Base-by-base conservation (phyloP, 2,113 vertebrate species). In the Macaca mulatta region DNA sequence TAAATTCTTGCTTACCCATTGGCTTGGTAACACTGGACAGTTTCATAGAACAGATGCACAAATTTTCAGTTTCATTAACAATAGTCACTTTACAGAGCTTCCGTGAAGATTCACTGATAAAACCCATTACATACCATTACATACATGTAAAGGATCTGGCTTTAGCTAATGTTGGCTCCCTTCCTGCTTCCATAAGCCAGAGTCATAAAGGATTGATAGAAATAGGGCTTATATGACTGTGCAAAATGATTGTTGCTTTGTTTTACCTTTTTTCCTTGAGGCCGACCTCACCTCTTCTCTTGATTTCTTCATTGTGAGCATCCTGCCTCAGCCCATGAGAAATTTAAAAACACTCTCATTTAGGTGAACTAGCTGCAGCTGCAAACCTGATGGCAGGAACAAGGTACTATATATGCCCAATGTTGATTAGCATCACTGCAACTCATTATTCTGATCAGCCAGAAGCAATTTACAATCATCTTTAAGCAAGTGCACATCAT, bases 381-480 rank as follows among this genome's bases (percentile, higher is more conserved):
- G 96, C 88, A 96, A 97, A 94, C 74, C 90, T 43, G 75, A 93
- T 72, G 90, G 93, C 91, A 98, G 48, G 50, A 96, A 48, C 59
- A 97, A 97, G 89, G 93, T 94, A 55, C 87, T 97, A 93, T 96
- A 95, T 93, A 40, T 90, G 93, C 97, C 97, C 95, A 89, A 80
- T 90, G 97, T 86, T 98, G 97, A 98, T 98, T 98, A 97, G 92
- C 83, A 95, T 91, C 70, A 57, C 95, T n/a, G 81, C 45, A 93
- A 96, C 96, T 98, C 98, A 98, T 98, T 98, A 98, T 98, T 98
- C 98, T 98, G 96, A 98, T 98, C 98, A 98, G 98, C 98, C 95
- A 98, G 97, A 97, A 64, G 96, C 95, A 98, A 98, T 99, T 98
- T 98, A 98, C 97, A 99, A 98, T 99, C 98, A 99, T 95, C 83